phyloP scores from a whole-genome alignment of 2,888 invertebrate species.

The Gisinianus flammeolus region DNA sequence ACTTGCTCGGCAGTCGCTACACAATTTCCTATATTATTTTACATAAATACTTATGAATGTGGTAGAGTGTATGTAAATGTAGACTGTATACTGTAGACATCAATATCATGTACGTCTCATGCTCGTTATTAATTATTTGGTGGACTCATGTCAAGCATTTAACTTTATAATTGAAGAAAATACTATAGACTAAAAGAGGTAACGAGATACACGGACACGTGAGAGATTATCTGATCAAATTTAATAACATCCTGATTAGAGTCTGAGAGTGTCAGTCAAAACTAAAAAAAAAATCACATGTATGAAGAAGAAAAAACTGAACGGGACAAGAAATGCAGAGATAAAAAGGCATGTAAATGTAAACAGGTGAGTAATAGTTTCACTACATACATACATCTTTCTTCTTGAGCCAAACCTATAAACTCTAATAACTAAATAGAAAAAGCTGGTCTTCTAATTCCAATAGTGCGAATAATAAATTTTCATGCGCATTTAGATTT shows the following conservation, averaged over 20 bases:
- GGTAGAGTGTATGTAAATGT: background rate
- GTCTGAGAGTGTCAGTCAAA: background rate
- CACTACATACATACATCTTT: background rate
- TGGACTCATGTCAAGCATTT: background rate
- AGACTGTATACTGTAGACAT: background rate
- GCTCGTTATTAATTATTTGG: background rate
- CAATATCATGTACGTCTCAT: background rate
- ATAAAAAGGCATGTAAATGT: background rate
- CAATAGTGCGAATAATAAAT: conserved; percentile 14
- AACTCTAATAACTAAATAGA: background rate
- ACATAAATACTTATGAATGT: background rate
- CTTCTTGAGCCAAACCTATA: background rate
- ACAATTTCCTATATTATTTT: too few species aligned
- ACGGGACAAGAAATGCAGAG: too few species aligned
- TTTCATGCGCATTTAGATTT: conserved; percentile 11
- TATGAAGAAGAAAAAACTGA: too few species aligned
- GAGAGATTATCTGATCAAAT: background rate
- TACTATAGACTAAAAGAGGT: background rate
- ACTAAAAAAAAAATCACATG: background rate
- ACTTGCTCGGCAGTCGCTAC: too few species aligned
- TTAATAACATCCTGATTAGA: background rate
- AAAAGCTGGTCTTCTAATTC: background rate
- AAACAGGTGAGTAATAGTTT: background rate
- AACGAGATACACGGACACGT: background rate
- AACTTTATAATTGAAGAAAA: background rate